Percentiles rank a stretch among this genome's conserved stretches.
Evolutionary conservation across 2,888 invertebrate species (phyloP).

Genomic region (Phorcus lineatus): DNA sequence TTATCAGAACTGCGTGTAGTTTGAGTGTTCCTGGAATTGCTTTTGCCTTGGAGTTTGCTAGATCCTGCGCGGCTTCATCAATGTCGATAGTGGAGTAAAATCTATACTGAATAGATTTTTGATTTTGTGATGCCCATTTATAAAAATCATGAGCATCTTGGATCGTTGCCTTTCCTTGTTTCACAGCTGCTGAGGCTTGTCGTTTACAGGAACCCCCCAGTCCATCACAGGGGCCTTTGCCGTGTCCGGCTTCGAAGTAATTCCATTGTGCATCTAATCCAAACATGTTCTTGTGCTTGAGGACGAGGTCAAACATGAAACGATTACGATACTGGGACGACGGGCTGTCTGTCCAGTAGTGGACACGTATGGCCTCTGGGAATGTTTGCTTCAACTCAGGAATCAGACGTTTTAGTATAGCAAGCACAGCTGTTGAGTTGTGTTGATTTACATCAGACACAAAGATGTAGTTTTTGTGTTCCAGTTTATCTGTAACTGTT

Average conservation of each 20-base stretch:
- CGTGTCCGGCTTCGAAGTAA: constrained; percentile 40
- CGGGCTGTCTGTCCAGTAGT: constrained; percentile 49
- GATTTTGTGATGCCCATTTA: not conserved
- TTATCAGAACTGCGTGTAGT: not conserved
- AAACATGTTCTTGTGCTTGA: constrained; percentile 11
- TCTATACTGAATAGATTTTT: not conserved
- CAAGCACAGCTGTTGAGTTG: too few relatives aligned
- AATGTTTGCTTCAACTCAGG: not conserved
- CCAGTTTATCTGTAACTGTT: too few relatives aligned
- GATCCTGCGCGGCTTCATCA: not conserved
- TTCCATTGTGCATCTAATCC: constrained; percentile 33
- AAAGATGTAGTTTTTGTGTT: too few relatives aligned
- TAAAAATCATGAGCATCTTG: not conserved
- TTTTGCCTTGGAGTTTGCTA: not conserved
- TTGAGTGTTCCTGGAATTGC: not conserved
- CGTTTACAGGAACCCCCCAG: too few relatives aligned
- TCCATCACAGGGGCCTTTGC: too few relatives aligned
- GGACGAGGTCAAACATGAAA: constrained; percentile 37
- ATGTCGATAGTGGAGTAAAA: not conserved
- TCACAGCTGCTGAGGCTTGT: not conserved
- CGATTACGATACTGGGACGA: constrained; percentile 43
- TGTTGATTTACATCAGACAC: too few relatives aligned
- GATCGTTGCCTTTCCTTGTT: not conserved
- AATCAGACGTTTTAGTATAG: too few relatives aligned
- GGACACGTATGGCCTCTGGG: not conserved